phyloP scores from a whole-genome alignment of 2,888 invertebrate genomes.

The Schrankia costaestrigalis region DNA sequence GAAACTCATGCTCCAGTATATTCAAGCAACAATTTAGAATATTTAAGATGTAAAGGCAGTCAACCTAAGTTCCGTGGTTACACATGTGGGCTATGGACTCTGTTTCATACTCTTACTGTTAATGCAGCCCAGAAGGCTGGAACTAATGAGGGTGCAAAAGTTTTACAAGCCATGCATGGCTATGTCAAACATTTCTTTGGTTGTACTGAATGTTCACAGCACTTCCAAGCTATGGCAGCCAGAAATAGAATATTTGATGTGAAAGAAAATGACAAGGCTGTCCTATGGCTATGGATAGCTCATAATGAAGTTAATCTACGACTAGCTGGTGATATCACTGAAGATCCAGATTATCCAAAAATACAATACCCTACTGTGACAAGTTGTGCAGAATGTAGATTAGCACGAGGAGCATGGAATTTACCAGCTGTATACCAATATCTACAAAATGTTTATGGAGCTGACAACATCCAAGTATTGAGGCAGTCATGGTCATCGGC shows the following conservation, averaged over 20 bases:
- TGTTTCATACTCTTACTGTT: slow-evolving; percentile 95
- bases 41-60: slow-evolving; percentile 92
- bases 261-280: slow-evolving; percentile 85
- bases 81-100: slow-evolving; percentile 96
- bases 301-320: slow-evolving; percentile 96
- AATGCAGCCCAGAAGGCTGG: slow-evolving; percentile 81
- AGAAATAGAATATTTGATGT: slow-evolving; percentile 86
- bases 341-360: slow-evolving; percentile 95
- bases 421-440: slow-evolving; percentile 82
- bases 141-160: slow-evolving; percentile 81
- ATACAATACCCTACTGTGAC: slow-evolving; percentile 89
- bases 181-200: slow-evolving; percentile 97
- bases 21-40: slow-evolving; percentile 75
- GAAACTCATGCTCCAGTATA: slow-evolving; percentile 79
- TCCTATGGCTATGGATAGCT: slow-evolving; percentile 96
- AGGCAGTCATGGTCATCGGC: slow-evolving; percentile 41
- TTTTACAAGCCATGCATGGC: slow-evolving; percentile 90
- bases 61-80: slow-evolving; percentile 88
- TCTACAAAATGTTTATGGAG: slow-evolving; percentile 75
- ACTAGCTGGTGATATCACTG: slow-evolving; percentile 90
- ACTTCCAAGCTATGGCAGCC: slow-evolving; percentile 93
- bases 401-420: slow-evolving; percentile 81
- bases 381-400: slow-evolving; percentile 86
- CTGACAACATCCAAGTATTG: slow-evolving; percentile 47
- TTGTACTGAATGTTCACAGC: slow-evolving; percentile 93